phyloP scores from a whole-genome alignment of 2,113 vertebrate species.

The Scytalopus superciliaris region DNA sequence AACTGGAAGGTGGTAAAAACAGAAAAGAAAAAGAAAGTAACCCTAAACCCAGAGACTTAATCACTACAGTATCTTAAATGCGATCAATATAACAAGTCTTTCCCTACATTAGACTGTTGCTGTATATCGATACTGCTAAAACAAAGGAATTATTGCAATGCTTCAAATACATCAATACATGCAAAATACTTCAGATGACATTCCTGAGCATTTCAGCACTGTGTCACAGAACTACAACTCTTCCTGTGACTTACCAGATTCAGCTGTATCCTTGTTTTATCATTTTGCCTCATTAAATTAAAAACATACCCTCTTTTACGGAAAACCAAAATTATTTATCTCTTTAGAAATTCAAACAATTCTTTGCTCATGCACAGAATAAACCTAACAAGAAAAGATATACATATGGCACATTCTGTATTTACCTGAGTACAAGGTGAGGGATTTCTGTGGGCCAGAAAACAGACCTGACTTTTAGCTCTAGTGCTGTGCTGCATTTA shows the following conservation, averaged over 20 bases:
- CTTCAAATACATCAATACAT: not conserved
- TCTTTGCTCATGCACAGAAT: not conserved
- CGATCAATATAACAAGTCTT: not conserved
- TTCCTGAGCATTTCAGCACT: not conserved
- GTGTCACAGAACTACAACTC: not conserved
- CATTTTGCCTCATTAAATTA: not conserved
- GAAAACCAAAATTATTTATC: not conserved
- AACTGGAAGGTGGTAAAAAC: conserved; percentile 49
- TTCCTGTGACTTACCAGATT: not conserved
- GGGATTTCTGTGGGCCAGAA: not conserved
- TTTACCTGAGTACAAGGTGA: not conserved
- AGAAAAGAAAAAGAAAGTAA: not conserved
- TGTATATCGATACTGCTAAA: not conserved
- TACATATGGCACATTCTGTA: not conserved
- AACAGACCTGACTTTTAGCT: not conserved
- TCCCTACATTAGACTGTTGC: not conserved
- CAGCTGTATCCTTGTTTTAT: not conserved
- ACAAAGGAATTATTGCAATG: not conserved
- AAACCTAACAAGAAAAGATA: not conserved
- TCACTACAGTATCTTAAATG: not conserved
- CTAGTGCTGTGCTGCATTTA: not conserved
- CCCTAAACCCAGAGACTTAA: conserved; percentile 26
- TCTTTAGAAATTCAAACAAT: not conserved
- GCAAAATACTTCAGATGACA: not conserved
- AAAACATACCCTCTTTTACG: not conserved